Evolutionary conservation across 1,140 invertebrate genomes (phyloP), one percentile per base, ranked within the genome.

Genomic region (Dinoponera quadriceps): DNA sequence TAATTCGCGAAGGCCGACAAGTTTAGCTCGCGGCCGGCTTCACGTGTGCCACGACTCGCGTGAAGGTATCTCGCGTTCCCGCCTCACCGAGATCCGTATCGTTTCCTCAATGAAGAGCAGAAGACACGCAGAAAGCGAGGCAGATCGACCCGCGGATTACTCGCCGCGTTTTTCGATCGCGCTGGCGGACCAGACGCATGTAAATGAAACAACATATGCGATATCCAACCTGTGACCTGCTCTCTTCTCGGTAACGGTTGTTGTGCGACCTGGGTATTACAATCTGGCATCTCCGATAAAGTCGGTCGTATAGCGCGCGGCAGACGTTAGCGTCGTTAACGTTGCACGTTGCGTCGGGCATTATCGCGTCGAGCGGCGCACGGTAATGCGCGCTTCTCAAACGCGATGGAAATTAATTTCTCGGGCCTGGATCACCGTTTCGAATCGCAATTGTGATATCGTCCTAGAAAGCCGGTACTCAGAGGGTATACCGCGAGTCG

Each of bases 251-350:
- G 20, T 84, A 84, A 86, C 75, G 69, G 85, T 73, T 44, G 18
- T 80, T 65, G 54, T 63, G 38, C 20, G 60, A 84, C 38, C 62
- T 82, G 57, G 62, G 68, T 63, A 80, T 80, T 65, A 62, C 81
- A 65, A 84, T 25, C 82, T 65, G 59, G 20, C 57, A 84, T 84
- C 48, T 48, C 48, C 38, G 63, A 85, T 66, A 82, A 86, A 82
- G 75, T 86, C 59, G 83, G 71, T 60, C 73, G 44, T 59, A 48
- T 11, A 44, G 38, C 38, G 60, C 57, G 16, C 59, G 48, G 29
- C 57, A 75, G 33, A n/a, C 33, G 29, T 44, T 44, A 44, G 38
- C 60, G 14, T 83, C 59, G 63, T 55, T 78, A 69, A 57, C 7
- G 22, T 69, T 59, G 75, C 65, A 71, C 51, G 11, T 80, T 29